Base-by-base conservation (phyloP, 1,140 invertebrate genomes). In the Macrocentrus cingulum region DNA sequence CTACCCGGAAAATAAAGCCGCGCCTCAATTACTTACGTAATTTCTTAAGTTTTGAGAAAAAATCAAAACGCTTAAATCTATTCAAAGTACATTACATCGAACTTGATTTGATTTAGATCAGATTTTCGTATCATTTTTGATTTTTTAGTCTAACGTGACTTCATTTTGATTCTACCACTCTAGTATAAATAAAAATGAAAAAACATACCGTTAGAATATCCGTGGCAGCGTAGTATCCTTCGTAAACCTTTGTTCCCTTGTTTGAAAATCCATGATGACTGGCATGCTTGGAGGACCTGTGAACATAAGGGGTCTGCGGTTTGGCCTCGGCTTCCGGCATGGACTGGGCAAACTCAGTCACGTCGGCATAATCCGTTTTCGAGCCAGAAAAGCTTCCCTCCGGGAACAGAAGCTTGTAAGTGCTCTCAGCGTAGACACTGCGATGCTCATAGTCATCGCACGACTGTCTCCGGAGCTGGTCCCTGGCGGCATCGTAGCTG, bases 171-270 rank as follows among this genome's bases (percentile, higher is more conserved):
- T n/a, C n/a, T n/a, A n/a, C n/a, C n/a, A n/a, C n/a, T n/a, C n/a
- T n/a, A n/a, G n/a, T n/a, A n/a, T n/a, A n/a, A 13, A 45, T 37
- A 9, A 32, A 58, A 42, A 49, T 19, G 16, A 44, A 59, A 22
- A 46, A 41, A 78, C 76, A 80, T 74, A 88, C 86, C 74, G 87
- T 87, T 58, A 87, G 82, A 66, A 88, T 88, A 66, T 88, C 86
- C 0, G 86, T 87, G n/a, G 85, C 85, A 1, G 86, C 86, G 63
- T 88, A 88, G 69, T 87, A 87, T 64, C 83, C 85, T 66, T 88
- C 86, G 56, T 83, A 79, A 5, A 84, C 81, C 62, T 82, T 81
- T 20, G 46, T 42, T 19, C 46, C 23, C 39, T 58, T 58, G 15
- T 65, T 64, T 15, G 66, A 68, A 44, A 72, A 67, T 5, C 48